phyloP scores from a whole-genome alignment of 2,797 vertebrate genomes.

The Acrocephalus scirpaceus region DNA sequence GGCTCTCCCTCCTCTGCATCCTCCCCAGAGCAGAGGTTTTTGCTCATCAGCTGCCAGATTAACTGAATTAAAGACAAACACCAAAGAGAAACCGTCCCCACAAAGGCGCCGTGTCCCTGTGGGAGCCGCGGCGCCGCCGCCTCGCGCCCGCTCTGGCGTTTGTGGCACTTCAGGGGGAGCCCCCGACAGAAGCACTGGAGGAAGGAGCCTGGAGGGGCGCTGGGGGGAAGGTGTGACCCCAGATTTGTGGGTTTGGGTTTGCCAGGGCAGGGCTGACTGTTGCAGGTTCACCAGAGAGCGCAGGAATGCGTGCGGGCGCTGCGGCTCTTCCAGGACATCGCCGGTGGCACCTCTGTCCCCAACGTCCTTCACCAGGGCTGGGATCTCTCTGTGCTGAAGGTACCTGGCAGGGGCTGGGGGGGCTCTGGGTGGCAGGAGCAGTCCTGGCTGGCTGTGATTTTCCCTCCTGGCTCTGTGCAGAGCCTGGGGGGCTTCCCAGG shows the following conservation, averaged over 20 bases:
- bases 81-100: neutral
- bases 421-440: neutral
- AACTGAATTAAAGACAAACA: neutral
- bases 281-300: constrained; percentile 75
- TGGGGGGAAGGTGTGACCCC: neutral
- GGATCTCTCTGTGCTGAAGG: constrained; percentile 73
- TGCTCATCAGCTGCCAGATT: neutral
- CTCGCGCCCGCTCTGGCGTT: neutral
- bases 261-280: accelerated
- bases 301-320: constrained; percentile 71
- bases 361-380: constrained; percentile 65
- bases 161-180: neutral
- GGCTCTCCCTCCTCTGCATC: neutral
- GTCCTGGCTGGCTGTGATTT: neutral
- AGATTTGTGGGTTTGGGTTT: accelerated
- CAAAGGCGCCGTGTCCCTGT: accelerated
- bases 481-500: neutral
- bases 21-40: neutral
- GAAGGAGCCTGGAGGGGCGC: accelerated
- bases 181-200: accelerated
- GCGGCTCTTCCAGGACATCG: constrained; percentile 61
- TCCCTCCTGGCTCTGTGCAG: neutral
- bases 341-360: neutral
- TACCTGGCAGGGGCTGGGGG: neutral
- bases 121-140: neutral